phyloP scores from a whole-genome alignment of 2,113 vertebrate species.

The Girardinichthys multiradiatus region DNA sequence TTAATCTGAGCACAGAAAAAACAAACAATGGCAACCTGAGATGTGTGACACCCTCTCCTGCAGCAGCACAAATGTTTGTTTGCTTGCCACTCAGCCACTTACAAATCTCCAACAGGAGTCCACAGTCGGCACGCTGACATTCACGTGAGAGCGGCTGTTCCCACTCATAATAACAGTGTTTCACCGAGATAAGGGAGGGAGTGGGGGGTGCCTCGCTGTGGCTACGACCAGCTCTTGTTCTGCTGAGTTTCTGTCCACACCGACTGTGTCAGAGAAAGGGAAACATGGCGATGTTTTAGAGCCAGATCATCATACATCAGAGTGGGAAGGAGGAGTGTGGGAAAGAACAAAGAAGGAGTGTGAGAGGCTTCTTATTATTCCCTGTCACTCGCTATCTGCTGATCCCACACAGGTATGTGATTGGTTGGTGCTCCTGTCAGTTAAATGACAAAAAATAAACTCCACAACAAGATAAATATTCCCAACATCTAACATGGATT shows the following conservation, averaged over 20 bases:
- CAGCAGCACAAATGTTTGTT: conserved; percentile 20
- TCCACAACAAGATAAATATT: conserved; percentile 35
- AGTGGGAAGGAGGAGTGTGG: background rate
- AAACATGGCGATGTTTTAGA: conserved; percentile 31
- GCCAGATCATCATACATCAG: too few relatives aligned
- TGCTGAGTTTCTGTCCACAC: conserved; percentile 45
- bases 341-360: background rate
- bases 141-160: conserved; percentile 36
- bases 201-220: conserved; percentile 30
- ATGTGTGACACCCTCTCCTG: conserved; percentile 52
- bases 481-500: background rate
- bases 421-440: conserved; percentile 32
- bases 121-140: conserved; percentile 34
- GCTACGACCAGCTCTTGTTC: conserved; percentile 30
- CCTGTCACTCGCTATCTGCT: background rate
- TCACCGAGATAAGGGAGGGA: conserved; percentile 53
- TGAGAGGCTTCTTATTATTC: background rate
- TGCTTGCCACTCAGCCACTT: conserved; percentile 5
- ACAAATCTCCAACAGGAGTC: conserved; percentile 31
- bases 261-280: conserved; percentile 22
- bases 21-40: conserved; percentile 71
- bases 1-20: conserved; percentile 75
- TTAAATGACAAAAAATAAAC: conserved; percentile 46
- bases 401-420: background rate
- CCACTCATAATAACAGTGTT: conserved; percentile 24